A percentile compares a stretch with the other conserved stretches of the same genome.
These are phyloP conservation scores for Polyommatus icarus DNA, from an alignment of 2,888 invertebrate species.

Conservation along the genomic window DNA sequence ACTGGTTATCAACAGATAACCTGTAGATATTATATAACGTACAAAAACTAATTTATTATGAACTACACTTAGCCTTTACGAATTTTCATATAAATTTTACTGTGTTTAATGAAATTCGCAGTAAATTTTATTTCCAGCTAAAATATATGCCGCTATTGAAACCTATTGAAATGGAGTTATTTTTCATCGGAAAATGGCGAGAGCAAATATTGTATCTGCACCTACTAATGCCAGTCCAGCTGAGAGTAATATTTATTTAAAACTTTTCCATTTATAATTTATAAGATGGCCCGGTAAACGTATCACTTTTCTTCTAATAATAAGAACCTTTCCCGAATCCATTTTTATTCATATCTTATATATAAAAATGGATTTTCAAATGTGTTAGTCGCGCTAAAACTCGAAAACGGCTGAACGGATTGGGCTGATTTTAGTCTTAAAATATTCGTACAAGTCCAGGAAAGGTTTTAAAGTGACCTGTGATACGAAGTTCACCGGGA, in stretches of 20 bases:
- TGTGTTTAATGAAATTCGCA: background rate
- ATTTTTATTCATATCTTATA: no score
- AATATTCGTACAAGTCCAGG: no score
- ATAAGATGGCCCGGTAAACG: no score
- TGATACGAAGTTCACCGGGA: no score
- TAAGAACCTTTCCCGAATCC: no score
- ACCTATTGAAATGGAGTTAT: background rate
- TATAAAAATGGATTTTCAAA: no score
- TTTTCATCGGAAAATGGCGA: background rate
- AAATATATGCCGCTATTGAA: background rate
- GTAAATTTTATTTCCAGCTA: background rate
- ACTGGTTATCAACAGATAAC: background rate
- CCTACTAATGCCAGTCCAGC: background rate
- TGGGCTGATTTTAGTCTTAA: no score
- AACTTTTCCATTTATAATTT: background rate
- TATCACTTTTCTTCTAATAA: no score
- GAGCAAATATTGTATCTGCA: background rate
- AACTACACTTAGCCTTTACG: background rate
- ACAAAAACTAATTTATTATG: background rate
- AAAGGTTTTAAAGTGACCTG: no score
- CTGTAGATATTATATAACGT: background rate
- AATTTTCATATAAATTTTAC: background rate
- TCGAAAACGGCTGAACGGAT: no score
- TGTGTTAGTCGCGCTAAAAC: no score
- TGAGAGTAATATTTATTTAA: constrained; percentile 7